Percentiles rank a stretch among this genome's conserved stretches.
Conservation (phyloP, 2,113 vertebrate species). For the Butorides virescens region DNA sequence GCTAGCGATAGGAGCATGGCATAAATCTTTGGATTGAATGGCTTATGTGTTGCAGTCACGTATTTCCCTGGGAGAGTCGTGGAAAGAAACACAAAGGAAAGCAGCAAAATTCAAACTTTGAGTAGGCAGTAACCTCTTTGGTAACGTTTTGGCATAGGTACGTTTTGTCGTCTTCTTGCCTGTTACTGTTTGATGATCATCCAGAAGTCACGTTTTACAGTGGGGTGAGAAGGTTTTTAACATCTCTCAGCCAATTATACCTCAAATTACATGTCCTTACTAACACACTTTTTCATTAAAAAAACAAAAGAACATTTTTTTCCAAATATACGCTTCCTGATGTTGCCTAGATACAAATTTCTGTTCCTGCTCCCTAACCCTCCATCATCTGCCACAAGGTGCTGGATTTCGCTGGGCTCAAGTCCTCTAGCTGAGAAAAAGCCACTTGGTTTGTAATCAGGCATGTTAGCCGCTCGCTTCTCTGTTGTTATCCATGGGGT, state of each 20-base stretch:
- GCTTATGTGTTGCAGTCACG: not conserved
- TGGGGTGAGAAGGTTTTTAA: not conserved
- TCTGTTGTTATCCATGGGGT: not conserved
- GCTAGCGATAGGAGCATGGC: no score
- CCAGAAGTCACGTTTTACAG: not conserved
- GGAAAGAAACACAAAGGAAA: not conserved
- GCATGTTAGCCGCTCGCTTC: not conserved
- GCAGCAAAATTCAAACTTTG: not conserved
- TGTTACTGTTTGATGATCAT: not conserved
- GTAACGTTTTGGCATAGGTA: not conserved
- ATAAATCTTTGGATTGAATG: not conserved
- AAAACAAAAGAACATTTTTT: not conserved
- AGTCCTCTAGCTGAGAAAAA: not conserved
- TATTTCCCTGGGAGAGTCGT: not conserved
- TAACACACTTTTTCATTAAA: not conserved
- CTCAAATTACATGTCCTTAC: not conserved
- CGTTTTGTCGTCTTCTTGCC: not conserved
- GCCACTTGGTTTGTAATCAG: not conserved
- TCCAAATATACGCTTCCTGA: not conserved
- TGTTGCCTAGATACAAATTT: constrained; percentile 26
- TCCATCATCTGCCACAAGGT: not conserved
- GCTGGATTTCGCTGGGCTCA: not conserved
- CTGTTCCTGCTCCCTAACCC: not conserved
- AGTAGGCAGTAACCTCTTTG: not conserved
- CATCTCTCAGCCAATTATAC: not conserved